A percentile compares a stretch with the other conserved stretches of the same genome.
Conservation (phyloP, 2,113 vertebrate species). For the Apodemus speciosus region DNA sequence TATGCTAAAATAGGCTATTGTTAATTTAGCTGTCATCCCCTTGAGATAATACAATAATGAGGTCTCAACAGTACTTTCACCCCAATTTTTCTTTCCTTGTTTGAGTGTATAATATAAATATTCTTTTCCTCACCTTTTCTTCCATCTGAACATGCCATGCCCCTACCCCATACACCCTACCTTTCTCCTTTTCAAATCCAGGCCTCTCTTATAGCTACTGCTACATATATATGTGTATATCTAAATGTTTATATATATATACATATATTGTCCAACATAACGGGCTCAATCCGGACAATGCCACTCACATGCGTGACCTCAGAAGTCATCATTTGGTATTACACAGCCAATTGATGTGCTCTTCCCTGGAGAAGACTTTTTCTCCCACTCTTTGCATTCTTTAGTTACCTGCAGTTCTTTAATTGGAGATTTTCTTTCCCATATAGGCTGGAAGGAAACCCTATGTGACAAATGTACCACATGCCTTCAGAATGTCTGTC, state of each 20-base stretch:
- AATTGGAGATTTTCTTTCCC: conserved; percentile 25
- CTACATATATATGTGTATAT: background rate
- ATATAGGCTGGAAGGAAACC: background rate
- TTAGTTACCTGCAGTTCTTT: background rate
- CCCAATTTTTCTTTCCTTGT: background rate
- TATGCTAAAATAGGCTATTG: background rate
- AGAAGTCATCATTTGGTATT: background rate
- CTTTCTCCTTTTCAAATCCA: background rate
- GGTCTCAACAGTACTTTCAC: background rate
- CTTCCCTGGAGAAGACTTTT: background rate
- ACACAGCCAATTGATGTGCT: background rate
- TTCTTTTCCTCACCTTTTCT: background rate
- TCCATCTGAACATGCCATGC: no score
- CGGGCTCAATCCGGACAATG: background rate
- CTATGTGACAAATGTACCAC: background rate
- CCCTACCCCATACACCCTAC: no score
- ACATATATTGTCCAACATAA: background rate
- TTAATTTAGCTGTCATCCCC: background rate
- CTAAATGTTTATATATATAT: background rate
- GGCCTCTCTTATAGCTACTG: no score
- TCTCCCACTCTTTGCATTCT: background rate
- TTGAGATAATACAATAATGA: background rate
- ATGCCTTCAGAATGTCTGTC: background rate
- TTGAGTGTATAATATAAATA: background rate
- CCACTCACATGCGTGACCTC: background rate